Conservation (phyloP, 2,888 invertebrate species). For the Bhutanitis thaidina region DNA sequence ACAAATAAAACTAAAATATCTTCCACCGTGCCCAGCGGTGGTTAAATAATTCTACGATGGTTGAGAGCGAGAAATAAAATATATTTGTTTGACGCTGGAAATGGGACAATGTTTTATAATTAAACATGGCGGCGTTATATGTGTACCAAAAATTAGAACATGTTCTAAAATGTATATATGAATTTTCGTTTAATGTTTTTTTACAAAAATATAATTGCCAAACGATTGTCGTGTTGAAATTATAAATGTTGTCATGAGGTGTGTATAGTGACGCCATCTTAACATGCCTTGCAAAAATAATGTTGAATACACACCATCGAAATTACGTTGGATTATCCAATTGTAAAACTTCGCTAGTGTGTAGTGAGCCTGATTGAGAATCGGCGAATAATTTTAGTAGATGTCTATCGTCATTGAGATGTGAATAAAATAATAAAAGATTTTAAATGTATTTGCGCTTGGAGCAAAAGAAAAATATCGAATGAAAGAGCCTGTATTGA, state of each 20-base stretch:
- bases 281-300: background rate
- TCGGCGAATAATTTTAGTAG: background rate
- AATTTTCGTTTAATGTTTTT: background rate
- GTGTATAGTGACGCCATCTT: constrained; percentile 3
- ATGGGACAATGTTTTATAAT: too few species aligned
- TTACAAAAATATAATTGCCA: background rate
- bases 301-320: constrained; percentile 5
- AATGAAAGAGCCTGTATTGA: background rate
- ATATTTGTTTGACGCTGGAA: too few species aligned
- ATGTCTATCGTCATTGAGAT: background rate
- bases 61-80: too few species aligned
- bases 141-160: background rate
- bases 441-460: constrained; percentile 20
- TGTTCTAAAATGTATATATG: background rate
- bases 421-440: constrained; percentile 11
- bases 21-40: too few species aligned
- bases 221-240: background rate
- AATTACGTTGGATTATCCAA: background rate
- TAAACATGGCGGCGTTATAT: background rate
- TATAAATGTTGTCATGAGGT: background rate
- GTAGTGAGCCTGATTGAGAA: constrained; percentile 1
- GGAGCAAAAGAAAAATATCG: constrained; percentile 17
- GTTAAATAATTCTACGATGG: background rate
- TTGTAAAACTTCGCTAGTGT: background rate
- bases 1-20: background rate